Conservation (phyloP, 2,797 vertebrate genomes). For the Hipposideros larvatus region DNA sequence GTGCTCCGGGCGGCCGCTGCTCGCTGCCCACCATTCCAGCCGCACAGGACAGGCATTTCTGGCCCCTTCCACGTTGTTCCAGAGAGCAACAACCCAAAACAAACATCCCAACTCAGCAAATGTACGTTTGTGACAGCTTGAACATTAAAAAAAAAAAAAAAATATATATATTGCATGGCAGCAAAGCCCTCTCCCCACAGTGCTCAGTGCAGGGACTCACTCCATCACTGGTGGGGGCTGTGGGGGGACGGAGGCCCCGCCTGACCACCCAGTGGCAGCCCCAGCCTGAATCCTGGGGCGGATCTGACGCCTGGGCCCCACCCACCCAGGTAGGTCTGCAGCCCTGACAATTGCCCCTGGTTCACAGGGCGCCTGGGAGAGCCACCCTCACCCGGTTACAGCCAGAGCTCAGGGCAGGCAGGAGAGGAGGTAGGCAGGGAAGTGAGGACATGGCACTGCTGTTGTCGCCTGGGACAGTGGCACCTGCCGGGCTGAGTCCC, state of each 20-base stretch:
- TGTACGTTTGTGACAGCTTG: constrained; percentile 75
- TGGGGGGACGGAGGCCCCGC: constrained; percentile 3
- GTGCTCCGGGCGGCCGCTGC: fast-evolving
- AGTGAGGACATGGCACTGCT: background rate
- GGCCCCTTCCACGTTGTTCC: background rate
- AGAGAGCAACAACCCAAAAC: constrained; percentile 55
- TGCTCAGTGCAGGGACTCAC: constrained; percentile 54
- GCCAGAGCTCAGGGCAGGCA: background rate
- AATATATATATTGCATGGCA: constrained; percentile 73
- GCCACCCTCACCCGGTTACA: too few species aligned
- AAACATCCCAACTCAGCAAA: constrained; percentile 70
- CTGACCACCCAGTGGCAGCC: background rate
- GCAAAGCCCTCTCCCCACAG: constrained; percentile 31
- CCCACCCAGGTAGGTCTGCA: background rate
- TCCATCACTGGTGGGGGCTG: fast-evolving
- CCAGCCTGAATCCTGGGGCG: background rate
- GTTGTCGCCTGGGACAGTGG: fast-evolving
- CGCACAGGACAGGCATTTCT: background rate
- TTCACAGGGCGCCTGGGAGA: too few species aligned
- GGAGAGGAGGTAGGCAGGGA: too few species aligned
- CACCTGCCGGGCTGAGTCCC: fast-evolving
- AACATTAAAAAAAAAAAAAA: constrained; percentile 61
- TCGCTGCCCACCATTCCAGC: background rate
- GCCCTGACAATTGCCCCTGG: background rate
- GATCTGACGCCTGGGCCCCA: fast-evolving